Evolutionary conservation across 2,888 invertebrate genomes (phyloP), one percentile per base, ranked within the genome.

Genomic region (Erebia epiphron): DNA sequence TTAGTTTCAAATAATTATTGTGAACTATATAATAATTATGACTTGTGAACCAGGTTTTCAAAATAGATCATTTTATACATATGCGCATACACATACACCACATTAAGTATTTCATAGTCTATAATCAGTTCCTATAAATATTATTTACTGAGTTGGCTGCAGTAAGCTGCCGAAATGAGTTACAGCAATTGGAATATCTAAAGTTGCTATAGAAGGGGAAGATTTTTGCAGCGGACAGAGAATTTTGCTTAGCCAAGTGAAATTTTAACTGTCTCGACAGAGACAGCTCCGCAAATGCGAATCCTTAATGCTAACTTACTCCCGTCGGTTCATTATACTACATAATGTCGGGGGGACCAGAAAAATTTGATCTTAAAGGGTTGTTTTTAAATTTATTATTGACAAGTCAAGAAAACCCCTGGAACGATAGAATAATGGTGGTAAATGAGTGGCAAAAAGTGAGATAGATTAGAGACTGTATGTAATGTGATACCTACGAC

Each of bases 171-270:
- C 54, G 14, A n/a, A 21, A 26, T 58, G 13, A 60, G 41, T 60
- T 16, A 50, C 35, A 35, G 14, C 21, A 49, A 21, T 62, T 49
- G 62, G 46, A 46, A 46, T 14, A 49, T 49, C 62, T 49, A 1
- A 8, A 62, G 18, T 49, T 11, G 49, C 8, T 49, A 3, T 62
- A 89, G 90, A 82, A 87, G 81, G 89, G 90, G 91, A 89, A 90
- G 87, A 92, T 91, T 91, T 92, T 91, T 91, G 92, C 91, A 89
- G 88, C 91, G 89, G 90, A 91, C 91, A 90, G 89, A 92, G 91
- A 92, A 90, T 93, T 91, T 92, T 92, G 92, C 92, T 92, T 92
- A 92, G 91, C 91, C 91, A 89, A 92, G 90, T 92, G 91, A 93
- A 93, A 92, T 93, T 92, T 92, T 92, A 92, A 93, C 92, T 92